Percentiles rank a stretch among this genome's conserved stretches.
Evolutionary conservation across 2,888 invertebrate genomes (phyloP).

Genomic region (Polyommatus iphigenia): DNA sequence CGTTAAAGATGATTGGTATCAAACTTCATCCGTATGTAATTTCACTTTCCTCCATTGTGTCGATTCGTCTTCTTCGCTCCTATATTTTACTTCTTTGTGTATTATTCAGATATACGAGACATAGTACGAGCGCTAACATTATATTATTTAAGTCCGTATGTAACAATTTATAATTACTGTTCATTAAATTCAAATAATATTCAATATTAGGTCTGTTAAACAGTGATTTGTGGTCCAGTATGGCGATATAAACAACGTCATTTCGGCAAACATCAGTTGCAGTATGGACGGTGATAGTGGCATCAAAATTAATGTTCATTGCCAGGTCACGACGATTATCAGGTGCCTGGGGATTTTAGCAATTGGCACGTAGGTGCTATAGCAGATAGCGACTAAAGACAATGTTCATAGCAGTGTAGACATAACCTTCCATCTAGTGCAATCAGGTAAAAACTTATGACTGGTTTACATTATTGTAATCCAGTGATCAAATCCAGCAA

Average conservation of each 20-base stretch:
- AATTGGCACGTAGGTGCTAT: not conserved
- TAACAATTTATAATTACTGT: not conserved
- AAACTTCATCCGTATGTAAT: no score
- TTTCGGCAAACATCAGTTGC: not conserved
- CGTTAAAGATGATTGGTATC: no score
- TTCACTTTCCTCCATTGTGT: no score
- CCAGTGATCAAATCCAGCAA: no score
- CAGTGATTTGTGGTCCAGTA: not conserved
- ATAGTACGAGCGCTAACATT: no score
- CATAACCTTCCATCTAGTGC: no score
- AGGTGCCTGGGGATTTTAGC: not conserved
- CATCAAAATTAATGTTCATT: not conserved
- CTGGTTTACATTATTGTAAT: no score
- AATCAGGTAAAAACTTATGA: no score
- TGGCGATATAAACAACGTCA: not conserved
- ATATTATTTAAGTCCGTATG: no score
- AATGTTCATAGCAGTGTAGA: not conserved
- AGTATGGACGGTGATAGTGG: not conserved
- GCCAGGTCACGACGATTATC: not conserved
- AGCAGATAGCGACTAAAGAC: not conserved
- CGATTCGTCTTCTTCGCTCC: no score
- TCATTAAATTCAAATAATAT: not conserved
- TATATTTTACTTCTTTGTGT: no score
- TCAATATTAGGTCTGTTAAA: not conserved
- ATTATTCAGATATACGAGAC: no score